Evolutionary conservation across 2,888 invertebrate species (phyloP).

Genomic region (Catocala sponsa): DNA sequence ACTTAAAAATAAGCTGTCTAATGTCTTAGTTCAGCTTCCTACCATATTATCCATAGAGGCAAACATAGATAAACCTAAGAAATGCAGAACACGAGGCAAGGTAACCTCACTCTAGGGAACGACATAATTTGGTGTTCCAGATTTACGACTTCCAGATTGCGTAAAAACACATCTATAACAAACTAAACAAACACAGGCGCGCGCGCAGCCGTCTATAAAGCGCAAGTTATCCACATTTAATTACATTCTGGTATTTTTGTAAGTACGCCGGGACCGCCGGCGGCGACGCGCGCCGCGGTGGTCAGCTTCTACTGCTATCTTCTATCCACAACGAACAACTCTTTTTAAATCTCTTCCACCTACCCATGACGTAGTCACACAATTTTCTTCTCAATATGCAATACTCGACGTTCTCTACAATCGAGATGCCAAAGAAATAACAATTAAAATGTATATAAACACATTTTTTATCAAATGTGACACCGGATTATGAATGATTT

Average conservation of each 20-base stretch:
- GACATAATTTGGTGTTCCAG: slow-evolving; percentile 86
- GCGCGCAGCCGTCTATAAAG: slow-evolving; percentile 86
- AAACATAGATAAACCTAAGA: slow-evolving; percentile 25
- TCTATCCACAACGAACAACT: slow-evolving; percentile 22
- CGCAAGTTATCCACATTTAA: slow-evolving; percentile 87
- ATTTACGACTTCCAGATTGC: slow-evolving; percentile 88
- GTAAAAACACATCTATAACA: slow-evolving; percentile 87
- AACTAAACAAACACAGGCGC: slow-evolving; percentile 84
- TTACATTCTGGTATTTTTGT: slow-evolving; percentile 87
- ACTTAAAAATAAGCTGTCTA: too few relatives aligned
- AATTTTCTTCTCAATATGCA: neutral
- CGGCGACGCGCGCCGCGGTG: slow-evolving; percentile 76
- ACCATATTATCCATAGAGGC: slow-evolving; percentile 10
- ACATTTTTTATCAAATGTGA: slow-evolving; percentile 7
- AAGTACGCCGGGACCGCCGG: slow-evolving; percentile 84
- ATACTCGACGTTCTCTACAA: neutral
- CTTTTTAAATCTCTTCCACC: slow-evolving; percentile 10
- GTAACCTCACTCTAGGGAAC: slow-evolving; percentile 76
- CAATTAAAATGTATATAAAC: slow-evolving; percentile 9
- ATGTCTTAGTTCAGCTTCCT: too few relatives aligned
- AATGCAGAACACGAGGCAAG: slow-evolving; percentile 55
- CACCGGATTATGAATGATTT: slow-evolving; percentile 17
- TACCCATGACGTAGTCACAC: too few relatives aligned
- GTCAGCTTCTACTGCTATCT: slow-evolving; percentile 55
- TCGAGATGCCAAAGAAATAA: neutral